Percentiles rank a stretch among this genome's conserved stretches.
These are phyloP conservation scores for Patiria miniata DNA, from an alignment of 35 echinoderm and acorn worm genomes.

Conservation along the genomic window DNA sequence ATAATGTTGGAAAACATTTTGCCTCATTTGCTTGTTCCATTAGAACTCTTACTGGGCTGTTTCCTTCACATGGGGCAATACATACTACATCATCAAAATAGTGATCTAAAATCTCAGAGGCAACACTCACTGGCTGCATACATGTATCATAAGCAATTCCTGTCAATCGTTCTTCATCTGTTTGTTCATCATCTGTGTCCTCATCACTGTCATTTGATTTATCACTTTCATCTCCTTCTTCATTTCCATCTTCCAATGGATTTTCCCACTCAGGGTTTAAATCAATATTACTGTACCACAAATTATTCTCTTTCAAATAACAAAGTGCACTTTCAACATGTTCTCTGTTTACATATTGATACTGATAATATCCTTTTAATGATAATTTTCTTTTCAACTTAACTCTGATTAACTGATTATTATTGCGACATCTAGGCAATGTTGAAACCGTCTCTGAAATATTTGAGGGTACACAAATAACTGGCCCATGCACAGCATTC, in stretches of 20 bases:
- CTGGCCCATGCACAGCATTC: conserved; percentile 58
- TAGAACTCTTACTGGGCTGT: no score
- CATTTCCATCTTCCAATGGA: conserved; percentile 13
- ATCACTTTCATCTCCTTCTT: not conserved
- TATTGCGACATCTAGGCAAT: conserved; percentile 38
- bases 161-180: conserved; percentile 31
- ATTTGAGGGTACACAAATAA: conserved; percentile 79
- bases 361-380: conserved; percentile 72
- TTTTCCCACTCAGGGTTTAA: conserved; percentile 54
- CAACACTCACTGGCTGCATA: conserved; percentile 61
- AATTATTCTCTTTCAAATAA: conserved; percentile 57
- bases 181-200: conserved; percentile 13
- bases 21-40: no score
- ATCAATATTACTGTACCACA: conserved; percentile 33
- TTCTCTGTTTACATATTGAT: conserved; percentile 51
- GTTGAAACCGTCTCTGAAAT: conserved; percentile 38
- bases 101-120: conserved; percentile 51
- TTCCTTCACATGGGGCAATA: conserved; percentile 75
- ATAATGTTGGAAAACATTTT: no score
- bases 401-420: conserved; percentile 61
- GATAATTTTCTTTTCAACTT: no score
- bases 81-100: conserved; percentile 59
- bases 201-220: conserved; percentile 23
- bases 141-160: conserved; percentile 42
- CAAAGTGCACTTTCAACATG: conserved; percentile 55